phyloP scores from a whole-genome alignment of 2,888 invertebrate genomes.

The Cephonodes hylas region DNA sequence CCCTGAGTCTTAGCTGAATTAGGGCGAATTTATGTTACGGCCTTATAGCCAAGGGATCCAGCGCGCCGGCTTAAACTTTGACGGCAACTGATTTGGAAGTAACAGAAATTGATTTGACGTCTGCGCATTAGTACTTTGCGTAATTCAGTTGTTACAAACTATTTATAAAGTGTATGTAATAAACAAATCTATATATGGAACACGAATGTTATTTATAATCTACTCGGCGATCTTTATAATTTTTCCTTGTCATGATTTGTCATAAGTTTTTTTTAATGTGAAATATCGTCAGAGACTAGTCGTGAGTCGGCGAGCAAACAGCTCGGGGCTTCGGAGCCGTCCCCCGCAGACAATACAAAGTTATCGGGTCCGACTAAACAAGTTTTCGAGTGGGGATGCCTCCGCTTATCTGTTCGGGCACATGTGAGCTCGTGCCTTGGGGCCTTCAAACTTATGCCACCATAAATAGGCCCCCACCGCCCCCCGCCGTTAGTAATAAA shows the following conservation, averaged over 20 bases:
- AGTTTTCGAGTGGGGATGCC: slow-evolving; percentile 76
- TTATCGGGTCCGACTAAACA: slow-evolving; percentile 73
- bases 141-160: slow-evolving; percentile 1
- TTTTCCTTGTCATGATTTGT: slow-evolving; percentile 7
- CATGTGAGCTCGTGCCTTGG: slow-evolving; percentile 73
- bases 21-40: slow-evolving; percentile 69
- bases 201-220: background rate
- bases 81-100: slow-evolving; percentile 40
- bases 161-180: background rate
- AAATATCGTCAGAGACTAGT: background rate
- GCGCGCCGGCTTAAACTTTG: slow-evolving; percentile 43
- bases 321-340: slow-evolving; percentile 40
- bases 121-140: background rate
- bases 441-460: slow-evolving; percentile 70
- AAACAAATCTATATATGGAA: background rate
- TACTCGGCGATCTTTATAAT: background rate
- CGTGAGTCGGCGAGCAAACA: slow-evolving; percentile 34
- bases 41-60: slow-evolving; percentile 50
- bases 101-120: slow-evolving; percentile 27
- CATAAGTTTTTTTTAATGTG: background rate
- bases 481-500: slow-evolving; percentile 59
- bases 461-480: slow-evolving; percentile 52
- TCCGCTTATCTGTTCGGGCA: slow-evolving; percentile 74
- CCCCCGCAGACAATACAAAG: slow-evolving; percentile 70
- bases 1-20: slow-evolving; percentile 73